phyloP scores from a whole-genome alignment of 2,888 invertebrate species.

The Chrysomela aeneicollis region DNA sequence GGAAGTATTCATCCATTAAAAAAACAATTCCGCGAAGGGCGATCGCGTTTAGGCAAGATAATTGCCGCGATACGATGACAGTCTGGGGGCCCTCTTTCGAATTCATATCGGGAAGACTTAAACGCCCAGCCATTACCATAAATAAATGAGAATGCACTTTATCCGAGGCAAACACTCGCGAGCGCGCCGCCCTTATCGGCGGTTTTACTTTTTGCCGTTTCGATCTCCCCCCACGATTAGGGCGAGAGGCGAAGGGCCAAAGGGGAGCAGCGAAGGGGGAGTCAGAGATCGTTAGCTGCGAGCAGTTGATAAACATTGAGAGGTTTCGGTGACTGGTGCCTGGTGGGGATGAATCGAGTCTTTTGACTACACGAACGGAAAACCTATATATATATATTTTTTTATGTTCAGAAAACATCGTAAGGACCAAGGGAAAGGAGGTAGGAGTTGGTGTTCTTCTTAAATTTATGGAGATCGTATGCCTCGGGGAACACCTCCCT shows the following conservation, averaged over 20 bases:
- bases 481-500: no score
- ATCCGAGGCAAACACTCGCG: slow-evolving; percentile 27
- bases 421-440: no score
- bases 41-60: slow-evolving; percentile 29
- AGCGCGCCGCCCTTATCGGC: slow-evolving; percentile 7
- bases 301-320: slow-evolving; percentile 1
- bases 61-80: slow-evolving; percentile 41
- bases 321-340: background rate
- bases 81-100: slow-evolving; percentile 37
- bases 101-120: slow-evolving; percentile 43
- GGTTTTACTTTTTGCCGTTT: slow-evolving; percentile 18
- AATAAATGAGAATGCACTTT: slow-evolving; percentile 61
- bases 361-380: no score
- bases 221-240: slow-evolving; percentile 2
- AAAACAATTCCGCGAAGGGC: slow-evolving; percentile 22
- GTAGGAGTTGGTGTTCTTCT: no score
- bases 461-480: no score
- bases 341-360: background rate
- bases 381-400: no score
- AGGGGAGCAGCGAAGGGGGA: background rate
- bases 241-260: background rate
- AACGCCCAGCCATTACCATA: slow-evolving; percentile 58
- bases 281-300: background rate
- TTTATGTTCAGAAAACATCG: no score
- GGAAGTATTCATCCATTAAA: slow-evolving; percentile 11